Conservation (phyloP, 2,888 invertebrate species). For the Portevinia maculata region DNA sequence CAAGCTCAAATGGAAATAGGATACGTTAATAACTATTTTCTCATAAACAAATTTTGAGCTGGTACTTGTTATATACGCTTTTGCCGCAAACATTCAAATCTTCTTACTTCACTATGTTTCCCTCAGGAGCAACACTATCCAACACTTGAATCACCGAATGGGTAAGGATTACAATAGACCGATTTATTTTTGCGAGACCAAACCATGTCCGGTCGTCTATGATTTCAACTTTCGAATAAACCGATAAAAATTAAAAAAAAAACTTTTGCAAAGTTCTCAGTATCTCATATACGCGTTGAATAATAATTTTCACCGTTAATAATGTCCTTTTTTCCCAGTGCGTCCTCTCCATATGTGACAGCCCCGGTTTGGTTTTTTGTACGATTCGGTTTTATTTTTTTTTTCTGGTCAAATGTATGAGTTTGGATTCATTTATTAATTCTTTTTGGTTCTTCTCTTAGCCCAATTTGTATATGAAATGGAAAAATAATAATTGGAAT, state of each 20-base stretch:
- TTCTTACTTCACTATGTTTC: too few relatives aligned
- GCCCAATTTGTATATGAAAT: slow-evolving; percentile 72
- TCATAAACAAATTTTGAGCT: not conserved
- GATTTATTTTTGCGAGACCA: slow-evolving; percentile 40
- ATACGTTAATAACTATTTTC: not conserved
- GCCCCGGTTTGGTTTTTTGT: slow-evolving; percentile 59
- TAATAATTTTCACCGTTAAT: slow-evolving; percentile 77
- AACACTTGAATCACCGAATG: slow-evolving; percentile 19
- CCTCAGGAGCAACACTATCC: too few relatives aligned
- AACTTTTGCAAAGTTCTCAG: slow-evolving; percentile 73
- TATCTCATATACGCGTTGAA: slow-evolving; percentile 75
- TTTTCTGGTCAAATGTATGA: slow-evolving; percentile 66
- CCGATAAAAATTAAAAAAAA: slow-evolving; percentile 76
- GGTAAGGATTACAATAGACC: slow-evolving; percentile 20
- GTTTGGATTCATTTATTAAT: slow-evolving; percentile 67
- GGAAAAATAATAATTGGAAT: slow-evolving; percentile 72
- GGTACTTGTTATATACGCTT: not conserved
- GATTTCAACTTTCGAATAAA: slow-evolving; percentile 79
- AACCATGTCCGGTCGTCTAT: slow-evolving; percentile 78
- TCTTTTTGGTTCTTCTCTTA: slow-evolving; percentile 67
- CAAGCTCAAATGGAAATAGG: not conserved
- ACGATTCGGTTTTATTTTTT: slow-evolving; percentile 43
- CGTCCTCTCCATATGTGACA: slow-evolving; percentile 71
- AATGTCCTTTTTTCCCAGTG: slow-evolving; percentile 58
- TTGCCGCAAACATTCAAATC: not conserved